phyloP scores from a whole-genome alignment of 2,888 invertebrate genomes.

The Aricia artaxerxes region DNA sequence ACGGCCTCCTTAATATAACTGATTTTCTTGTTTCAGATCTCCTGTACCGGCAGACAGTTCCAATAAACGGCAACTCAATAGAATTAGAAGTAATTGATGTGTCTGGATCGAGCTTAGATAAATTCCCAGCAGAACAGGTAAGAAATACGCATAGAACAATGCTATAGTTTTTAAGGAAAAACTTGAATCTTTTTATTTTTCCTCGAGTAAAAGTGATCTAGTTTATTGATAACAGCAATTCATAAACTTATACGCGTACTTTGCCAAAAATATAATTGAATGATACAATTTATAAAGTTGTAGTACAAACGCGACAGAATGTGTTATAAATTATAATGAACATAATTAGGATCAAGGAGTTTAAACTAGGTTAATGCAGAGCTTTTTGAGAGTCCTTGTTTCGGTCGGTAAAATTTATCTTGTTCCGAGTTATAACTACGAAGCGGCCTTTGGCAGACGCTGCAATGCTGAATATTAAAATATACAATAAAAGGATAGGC shows the following conservation, averaged over 20 bases:
- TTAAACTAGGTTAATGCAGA: slow-evolving; percentile 54
- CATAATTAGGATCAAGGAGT: slow-evolving; percentile 33
- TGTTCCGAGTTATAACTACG: slow-evolving; percentile 46
- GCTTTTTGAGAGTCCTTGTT: slow-evolving; percentile 51
- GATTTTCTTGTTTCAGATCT: slow-evolving; percentile 81
- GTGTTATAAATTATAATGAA: slow-evolving; percentile 28
- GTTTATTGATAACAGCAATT: neutral
- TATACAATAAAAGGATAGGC: slow-evolving; percentile 23
- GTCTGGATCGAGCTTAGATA: slow-evolving; percentile 84
- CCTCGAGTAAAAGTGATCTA: neutral
- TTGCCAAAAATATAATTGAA: neutral
- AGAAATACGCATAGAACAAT: neutral
- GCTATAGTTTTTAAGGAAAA: neutral
- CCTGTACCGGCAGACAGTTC: slow-evolving; percentile 87
- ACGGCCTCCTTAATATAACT: neutral
- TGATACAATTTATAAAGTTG: neutral
- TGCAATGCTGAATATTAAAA: slow-evolving; percentile 52
- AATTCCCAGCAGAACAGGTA: slow-evolving; percentile 82
- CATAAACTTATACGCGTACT: neutral
- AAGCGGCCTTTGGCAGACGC: slow-evolving; percentile 56
- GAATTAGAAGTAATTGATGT: slow-evolving; percentile 91
- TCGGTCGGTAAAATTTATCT: slow-evolving; percentile 57
- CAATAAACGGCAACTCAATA: slow-evolving; percentile 85
- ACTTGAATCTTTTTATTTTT: neutral
- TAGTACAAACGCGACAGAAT: slow-evolving; percentile 1